Conservation (phyloP, 2,888 invertebrate species). For the Tachina fera region DNA sequence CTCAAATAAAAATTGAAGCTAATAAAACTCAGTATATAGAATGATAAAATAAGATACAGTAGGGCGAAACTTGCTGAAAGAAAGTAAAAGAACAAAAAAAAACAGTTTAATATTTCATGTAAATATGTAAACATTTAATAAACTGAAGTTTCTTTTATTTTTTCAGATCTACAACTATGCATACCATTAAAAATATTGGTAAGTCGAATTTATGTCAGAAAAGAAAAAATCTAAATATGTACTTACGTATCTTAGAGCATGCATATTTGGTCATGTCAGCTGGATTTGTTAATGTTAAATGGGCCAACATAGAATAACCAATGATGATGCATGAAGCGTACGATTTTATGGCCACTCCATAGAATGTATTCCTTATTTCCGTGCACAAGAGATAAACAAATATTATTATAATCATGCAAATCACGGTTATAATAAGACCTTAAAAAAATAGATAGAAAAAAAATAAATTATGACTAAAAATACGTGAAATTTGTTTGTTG, state of each 20-base stretch:
- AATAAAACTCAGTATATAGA: slow-evolving; percentile 78
- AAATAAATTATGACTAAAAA: not conserved
- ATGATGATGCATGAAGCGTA: slow-evolving; percentile 77
- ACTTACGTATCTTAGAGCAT: slow-evolving; percentile 77
- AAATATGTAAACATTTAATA: too few relatives aligned
- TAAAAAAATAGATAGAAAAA: not conserved
- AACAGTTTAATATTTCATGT: not conserved
- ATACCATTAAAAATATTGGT: not conserved
- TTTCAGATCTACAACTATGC: not conserved
- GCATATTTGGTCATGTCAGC: slow-evolving; percentile 74
- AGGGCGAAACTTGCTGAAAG: slow-evolving; percentile 75
- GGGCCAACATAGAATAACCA: slow-evolving; percentile 78
- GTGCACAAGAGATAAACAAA: slow-evolving; percentile 77
- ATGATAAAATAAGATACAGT: slow-evolving; percentile 77
- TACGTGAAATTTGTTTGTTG: too few relatives aligned
- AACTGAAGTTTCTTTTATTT: not conserved
- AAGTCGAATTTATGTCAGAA: not conserved
- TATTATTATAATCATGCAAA: slow-evolving; percentile 78
- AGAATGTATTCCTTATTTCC: slow-evolving; percentile 79
- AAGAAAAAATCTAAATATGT: not conserved
- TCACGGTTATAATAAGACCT: slow-evolving; percentile 78
- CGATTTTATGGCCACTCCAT: slow-evolving; percentile 78
- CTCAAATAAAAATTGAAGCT: slow-evolving; percentile 79
- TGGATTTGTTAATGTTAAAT: slow-evolving; percentile 78
- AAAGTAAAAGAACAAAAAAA: not conserved